Base-by-base conservation (phyloP, 2,113 vertebrate species). In the Rallus limicola region DNA sequence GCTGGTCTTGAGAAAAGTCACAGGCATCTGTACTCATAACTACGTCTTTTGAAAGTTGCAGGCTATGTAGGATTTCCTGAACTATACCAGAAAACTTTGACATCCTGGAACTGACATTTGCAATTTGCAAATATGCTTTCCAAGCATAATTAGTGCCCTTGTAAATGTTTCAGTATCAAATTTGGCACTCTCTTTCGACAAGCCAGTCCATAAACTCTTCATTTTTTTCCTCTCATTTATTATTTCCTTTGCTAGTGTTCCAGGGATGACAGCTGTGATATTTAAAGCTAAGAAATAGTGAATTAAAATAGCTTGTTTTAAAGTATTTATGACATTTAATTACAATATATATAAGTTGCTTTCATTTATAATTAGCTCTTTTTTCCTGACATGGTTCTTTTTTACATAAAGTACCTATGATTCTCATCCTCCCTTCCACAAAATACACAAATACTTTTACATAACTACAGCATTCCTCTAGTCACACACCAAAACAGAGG, bases 141-240 rank as follows among this genome's bases (percentile, higher is more conserved):
- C 62, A 76, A 75, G 69, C 53, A 64, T 29, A 84, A 92, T 81
- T 84, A 78, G 3, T 67, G 16, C 86, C 62, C 50, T 79, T 94
- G 67, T 92, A 87, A 92, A 89, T 76, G 83, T 75, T 89, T 88
- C 36, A 34, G 8, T 60, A 75, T 91, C 68, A 83, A 72, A 91
- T 38, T 28, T 90, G 64, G 60, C 55, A 70, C 40, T 77, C 1
- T 1, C 6, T 83, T 92, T 82, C 52, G 69, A 55, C 38, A 86
- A 92, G 28, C 17, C 12, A 71, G 17, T 84, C 38, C 25, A 68
- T 76, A 69, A 88, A 58, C 17, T 70, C 50, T 36, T 34, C 16
- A 12, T 4, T 16, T 64, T 63, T 46, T 58, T 40, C 42, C 4
- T 1, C 11, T 20, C 20, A 18, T 75, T 82, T 68, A 53, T 68